Evolutionary conservation across 2,797 vertebrate genomes (phyloP), one percentile per base, ranked within the genome.

Genomic region (Monodelphis domestica): DNA sequence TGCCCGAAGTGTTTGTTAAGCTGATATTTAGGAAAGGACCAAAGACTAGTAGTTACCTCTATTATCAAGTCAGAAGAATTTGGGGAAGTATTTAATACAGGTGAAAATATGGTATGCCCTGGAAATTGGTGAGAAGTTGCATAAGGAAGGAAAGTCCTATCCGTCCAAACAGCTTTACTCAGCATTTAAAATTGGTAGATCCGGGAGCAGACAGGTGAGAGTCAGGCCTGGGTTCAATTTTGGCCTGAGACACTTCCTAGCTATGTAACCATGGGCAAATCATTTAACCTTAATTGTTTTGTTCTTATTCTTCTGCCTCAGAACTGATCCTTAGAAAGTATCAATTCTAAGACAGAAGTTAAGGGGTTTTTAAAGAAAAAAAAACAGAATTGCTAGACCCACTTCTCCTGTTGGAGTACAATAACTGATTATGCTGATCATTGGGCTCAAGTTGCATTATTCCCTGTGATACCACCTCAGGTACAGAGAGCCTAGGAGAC

Each of bases 41-140:
- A 87, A 57, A 94, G 91, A 93, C 6, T 9, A 88, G 88, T 87
- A 4, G n/a, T 63, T 63, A n/a, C 54, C 45, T 93, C 87, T 51
- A 30, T 87, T 63, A 57, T 92, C n/a, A n/a, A n/a, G 90, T 56
- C 87, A 21, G 38, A 89, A 53, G 78, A 89, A 33, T 78, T 89
- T 87, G 84, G 94, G 89, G 52, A 92, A 54, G 12, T 93, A 89
- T 50, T 95, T 94, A 92, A 92, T 91, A 33, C 84, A 92, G 84
- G 89, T 91, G 89, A 93, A 94, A 96, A 88, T 53, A 70, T 21
- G 50, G 84, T 50, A 52, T 87, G 45, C 55, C 30, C 51, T 90
- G 24, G 63, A 90, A 94, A 38, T n/a, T 91, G 38, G 33, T 78
- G 57, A 91, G 33, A 90, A 91, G 54, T 26, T 89, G 89, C 26